Evolutionary conservation across 2,113 vertebrate genomes (phyloP), one percentile per base, ranked within the genome.

Genomic region (Apus apus): DNA sequence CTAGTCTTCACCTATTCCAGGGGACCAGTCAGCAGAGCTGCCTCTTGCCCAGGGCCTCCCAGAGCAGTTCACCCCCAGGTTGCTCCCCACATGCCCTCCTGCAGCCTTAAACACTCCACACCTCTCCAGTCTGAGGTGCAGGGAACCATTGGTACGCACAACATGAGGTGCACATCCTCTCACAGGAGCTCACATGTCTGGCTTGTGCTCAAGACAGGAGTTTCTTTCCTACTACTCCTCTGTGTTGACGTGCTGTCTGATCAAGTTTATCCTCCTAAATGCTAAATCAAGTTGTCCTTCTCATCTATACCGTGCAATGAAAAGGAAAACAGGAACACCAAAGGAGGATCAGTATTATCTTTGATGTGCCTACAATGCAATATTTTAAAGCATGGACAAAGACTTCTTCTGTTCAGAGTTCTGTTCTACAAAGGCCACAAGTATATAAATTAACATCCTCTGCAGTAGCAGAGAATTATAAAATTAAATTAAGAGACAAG

Each of bases 401-500:
- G 40, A n/a, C 48, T 72, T 68, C 2, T 11, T 19, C 43, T 54
- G n/a, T 34, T 50, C 50, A 61, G 43, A 81, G 36, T 19, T 85
- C 65, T 34, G 19, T 16, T 82, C 57, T 22, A 43, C 51, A 74
- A 89, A 57, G 34, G 9, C 6, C 36, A 3, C 0, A 5, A n/a
- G 9, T 21, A 60, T 3, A 11, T 6, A 77, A 53, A 46, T n/a
- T n/a, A 93, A 53, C 30, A 67, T 22, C 8, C 53, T 45, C 38
- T 29, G 57, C 27, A 61, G 51, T 0, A 87, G 29, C 3, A 74
- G 22, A 93, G n/a, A 85, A 73, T 2, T 0, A 0, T 23, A 40
- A 84, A 92, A 89, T 84, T 86, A 83, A 95, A 92, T 97, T 90
- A 95, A 60, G 68, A 64, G 64, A 77, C 67, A 36, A 68, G 76